Evolutionary conservation across 2,797 vertebrate genomes (phyloP).

Genomic region (Cossypha niveicapilla): DNA sequence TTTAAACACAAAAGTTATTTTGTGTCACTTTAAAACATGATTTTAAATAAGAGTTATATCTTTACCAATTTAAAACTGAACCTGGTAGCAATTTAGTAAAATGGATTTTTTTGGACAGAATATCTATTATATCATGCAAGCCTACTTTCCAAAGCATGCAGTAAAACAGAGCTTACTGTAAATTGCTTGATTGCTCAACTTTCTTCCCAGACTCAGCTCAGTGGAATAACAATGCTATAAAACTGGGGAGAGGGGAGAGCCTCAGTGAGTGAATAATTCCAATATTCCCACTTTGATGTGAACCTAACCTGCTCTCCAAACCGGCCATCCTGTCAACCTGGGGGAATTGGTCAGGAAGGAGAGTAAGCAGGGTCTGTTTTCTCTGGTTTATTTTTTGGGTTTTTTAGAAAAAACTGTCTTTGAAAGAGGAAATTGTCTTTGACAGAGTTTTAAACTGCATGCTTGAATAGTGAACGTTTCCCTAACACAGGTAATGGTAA

Average conservation of each 20-base stretch:
- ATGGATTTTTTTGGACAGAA: not conserved
- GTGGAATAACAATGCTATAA: not conserved
- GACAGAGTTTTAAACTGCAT: not conserved
- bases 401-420: not conserved
- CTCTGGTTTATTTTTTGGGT: not conserved
- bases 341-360: not conserved
- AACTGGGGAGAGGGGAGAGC: not conserved
- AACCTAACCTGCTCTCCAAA: not conserved
- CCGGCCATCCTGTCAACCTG: not conserved
- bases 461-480: not conserved
- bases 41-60: not conserved
- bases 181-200: not conserved
- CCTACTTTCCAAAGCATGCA: not conserved
- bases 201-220: not conserved
- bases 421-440: not conserved
- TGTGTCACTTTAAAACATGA: not conserved
- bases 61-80: not conserved
- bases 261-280: not conserved
- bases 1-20: slow-evolving; percentile 21
- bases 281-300: not conserved
- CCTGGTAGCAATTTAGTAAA: slow-evolving; percentile 12
- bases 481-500: not conserved
- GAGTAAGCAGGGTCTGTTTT: not conserved
- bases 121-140: not conserved
- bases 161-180: slow-evolving; percentile 17